phyloP scores from a whole-genome alignment of 2,113 vertebrate genomes.

The Psittacus erithacus region DNA sequence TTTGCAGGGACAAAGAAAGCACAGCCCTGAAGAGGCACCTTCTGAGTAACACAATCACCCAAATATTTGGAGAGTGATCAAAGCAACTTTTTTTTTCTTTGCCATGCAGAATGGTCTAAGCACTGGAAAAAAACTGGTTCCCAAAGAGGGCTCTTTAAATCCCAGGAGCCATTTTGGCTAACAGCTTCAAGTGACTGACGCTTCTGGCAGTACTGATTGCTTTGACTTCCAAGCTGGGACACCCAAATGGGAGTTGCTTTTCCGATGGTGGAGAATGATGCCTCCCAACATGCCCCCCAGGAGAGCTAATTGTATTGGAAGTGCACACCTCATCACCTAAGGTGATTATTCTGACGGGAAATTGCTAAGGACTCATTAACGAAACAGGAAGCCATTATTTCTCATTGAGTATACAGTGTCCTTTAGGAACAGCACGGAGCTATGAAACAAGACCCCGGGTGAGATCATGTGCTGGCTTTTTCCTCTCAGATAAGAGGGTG shows the following conservation, averaged over 20 bases:
- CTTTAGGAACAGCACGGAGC: neutral
- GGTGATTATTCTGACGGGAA: neutral
- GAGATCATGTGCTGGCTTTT: neutral
- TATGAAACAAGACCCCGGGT: neutral
- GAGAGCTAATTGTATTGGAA: neutral
- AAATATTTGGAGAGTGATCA: neutral
- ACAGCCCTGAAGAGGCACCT: neutral
- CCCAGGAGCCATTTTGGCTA: neutral
- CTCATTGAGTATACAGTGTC: neutral
- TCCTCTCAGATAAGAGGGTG: neutral
- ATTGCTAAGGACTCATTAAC: conserved; percentile 9
- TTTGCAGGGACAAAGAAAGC: neutral
- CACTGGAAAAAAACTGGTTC: neutral
- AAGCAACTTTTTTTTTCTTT: neutral
- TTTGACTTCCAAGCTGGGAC: neutral
- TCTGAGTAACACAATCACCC: neutral
- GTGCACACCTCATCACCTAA: neutral
- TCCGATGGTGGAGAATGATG: rapidly evolving
- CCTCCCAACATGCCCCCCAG: neutral
- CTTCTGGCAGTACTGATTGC: neutral
- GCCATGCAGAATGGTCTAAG: neutral
- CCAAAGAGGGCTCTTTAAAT: neutral
- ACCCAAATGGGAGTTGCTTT: neutral
- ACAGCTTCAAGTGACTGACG: neutral
- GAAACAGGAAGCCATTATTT: neutral